Evolutionary conservation across 1,140 invertebrate genomes (phyloP).

Genomic region (Anastrepha obliqua): DNA sequence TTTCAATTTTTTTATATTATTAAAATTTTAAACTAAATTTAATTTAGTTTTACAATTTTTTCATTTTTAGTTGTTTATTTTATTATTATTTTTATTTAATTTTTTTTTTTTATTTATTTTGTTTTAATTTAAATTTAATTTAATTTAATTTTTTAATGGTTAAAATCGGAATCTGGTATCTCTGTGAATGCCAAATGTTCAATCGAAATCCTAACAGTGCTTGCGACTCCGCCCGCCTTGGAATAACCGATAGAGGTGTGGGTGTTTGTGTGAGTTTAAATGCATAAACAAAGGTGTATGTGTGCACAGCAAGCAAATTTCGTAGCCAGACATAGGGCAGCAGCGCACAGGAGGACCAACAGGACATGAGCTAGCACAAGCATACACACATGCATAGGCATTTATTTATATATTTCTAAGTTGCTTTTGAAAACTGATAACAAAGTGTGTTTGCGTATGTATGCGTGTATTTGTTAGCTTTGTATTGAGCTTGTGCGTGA

Average conservation of each 20-base stretch:
- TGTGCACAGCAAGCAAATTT: neutral
- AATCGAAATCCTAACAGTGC: too few species aligned
- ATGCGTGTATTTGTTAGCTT: neutral
- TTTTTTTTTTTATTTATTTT: too few species aligned
- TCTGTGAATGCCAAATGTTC: too few species aligned
- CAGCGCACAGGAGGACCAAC: neutral
- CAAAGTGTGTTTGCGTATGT: neutral
- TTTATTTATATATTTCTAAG: neutral
- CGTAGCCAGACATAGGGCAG: neutral
- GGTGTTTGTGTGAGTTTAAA: neutral
- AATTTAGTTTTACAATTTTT: too few species aligned
- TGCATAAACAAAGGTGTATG: neutral
- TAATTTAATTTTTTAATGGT: too few species aligned
- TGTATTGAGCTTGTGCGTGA: neutral
- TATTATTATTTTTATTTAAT: too few species aligned
- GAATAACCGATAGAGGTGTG: neutral
- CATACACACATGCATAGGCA: neutral
- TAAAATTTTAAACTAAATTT: too few species aligned
- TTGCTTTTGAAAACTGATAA: conserved; percentile 34
- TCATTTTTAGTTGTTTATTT: too few species aligned
- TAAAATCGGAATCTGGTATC: too few species aligned
- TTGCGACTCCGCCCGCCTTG: too few species aligned
- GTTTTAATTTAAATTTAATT: too few species aligned
- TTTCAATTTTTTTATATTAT: too few species aligned
- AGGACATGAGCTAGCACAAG: conserved; percentile 12